Evolutionary conservation across 2,888 invertebrate genomes (phyloP).

Genomic region (Agonopterix subpropinquella): DNA sequence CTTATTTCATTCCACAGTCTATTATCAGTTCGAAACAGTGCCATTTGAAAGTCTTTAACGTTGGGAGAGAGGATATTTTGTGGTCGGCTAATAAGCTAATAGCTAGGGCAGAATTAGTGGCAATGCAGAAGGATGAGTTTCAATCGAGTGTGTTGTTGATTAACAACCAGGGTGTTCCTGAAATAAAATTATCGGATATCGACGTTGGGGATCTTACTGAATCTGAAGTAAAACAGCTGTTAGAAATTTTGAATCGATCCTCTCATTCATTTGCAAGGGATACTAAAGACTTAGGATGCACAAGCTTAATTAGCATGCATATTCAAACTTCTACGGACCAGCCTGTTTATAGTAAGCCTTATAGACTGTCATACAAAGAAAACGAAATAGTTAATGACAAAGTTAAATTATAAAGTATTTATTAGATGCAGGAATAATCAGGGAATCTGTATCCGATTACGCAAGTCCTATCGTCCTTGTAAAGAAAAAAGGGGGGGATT

Average conservation of each 20-base stretch:
- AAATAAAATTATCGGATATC: background rate
- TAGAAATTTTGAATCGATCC: conserved; percentile 5
- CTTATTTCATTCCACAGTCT: background rate
- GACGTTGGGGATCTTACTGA: background rate
- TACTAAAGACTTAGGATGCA: conserved; percentile 7
- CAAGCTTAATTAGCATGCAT: conserved; percentile 3
- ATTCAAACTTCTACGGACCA: conserved; percentile 1
- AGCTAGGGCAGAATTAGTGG: background rate
- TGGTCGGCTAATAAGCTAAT: background rate
- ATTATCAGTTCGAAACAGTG: background rate
- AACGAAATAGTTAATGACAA: conserved; percentile 1
- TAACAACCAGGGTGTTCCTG: background rate
- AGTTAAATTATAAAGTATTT: conserved; percentile 2
- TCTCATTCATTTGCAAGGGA: conserved; percentile 1
- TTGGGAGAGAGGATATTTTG: background rate
- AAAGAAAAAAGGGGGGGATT: conserved; percentile 3
- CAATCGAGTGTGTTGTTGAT: background rate
- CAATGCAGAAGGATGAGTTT: background rate
- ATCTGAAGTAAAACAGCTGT: background rate
- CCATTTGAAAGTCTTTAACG: conserved; percentile 1
- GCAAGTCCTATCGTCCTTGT: conserved; percentile 4
- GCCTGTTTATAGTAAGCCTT: conserved; percentile 2
- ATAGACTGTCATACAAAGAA: conserved; percentile 3
- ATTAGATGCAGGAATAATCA: background rate
- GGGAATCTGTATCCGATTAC: background rate